A percentile compares a stretch with the other conserved stretches of the same genome.
Evolutionary conservation across 2,888 invertebrate species (phyloP).

Genomic region (Leptopilina myrica): DNA sequence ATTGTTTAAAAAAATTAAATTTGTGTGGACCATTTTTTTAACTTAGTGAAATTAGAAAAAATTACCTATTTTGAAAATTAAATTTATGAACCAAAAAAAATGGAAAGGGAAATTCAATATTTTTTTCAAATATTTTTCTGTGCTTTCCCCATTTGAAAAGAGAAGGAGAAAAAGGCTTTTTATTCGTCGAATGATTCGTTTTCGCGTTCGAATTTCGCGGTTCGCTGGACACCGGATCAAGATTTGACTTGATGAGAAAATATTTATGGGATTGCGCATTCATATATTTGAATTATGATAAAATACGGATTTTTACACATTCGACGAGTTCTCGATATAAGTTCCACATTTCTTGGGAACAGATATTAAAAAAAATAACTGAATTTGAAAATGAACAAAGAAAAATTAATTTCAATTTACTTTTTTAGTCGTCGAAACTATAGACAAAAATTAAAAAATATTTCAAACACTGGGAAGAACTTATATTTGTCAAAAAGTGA

Average conservation of each 20-base stretch:
- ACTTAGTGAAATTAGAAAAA: not conserved
- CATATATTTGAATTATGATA: not conserved
- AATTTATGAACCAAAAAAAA: not conserved
- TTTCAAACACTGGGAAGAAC: too few species aligned
- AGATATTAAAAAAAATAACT: too few species aligned
- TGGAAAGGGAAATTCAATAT: not conserved
- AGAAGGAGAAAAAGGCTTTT: not conserved
- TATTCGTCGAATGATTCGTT: not conserved
- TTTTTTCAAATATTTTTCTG: not conserved
- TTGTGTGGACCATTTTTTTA: not conserved
- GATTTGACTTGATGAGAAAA: not conserved
- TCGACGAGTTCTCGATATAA: too few species aligned
- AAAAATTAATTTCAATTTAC: too few species aligned
- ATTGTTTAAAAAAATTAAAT: not conserved
- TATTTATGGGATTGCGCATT: not conserved
- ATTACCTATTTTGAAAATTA: not conserved
- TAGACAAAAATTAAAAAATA: too few species aligned
- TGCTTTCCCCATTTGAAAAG: not conserved
- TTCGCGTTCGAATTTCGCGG: conserved; percentile 29
- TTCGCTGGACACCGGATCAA: conserved; percentile 2
- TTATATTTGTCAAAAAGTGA: too few species aligned
- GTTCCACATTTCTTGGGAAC: too few species aligned
- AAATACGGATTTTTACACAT: not conserved
- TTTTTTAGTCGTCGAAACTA: too few species aligned
- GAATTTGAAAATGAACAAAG: too few species aligned